Evolutionary conservation across 2,888 invertebrate genomes (phyloP), one percentile per base, ranked within the genome.

Genomic region (Eristalinus sepulchralis): DNA sequence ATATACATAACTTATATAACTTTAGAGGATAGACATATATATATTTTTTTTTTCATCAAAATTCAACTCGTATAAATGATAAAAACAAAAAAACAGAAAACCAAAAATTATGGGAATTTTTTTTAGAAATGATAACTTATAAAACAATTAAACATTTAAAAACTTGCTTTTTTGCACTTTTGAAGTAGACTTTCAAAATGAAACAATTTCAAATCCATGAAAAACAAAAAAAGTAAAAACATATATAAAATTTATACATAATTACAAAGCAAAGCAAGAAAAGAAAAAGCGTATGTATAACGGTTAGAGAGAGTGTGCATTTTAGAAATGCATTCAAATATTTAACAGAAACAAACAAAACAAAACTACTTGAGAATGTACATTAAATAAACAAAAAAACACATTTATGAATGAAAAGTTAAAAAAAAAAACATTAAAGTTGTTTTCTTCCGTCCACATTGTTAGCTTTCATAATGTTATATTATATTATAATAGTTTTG

Each of bases 361-460:
- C 27, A 59, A 80, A 53, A 39, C 64, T 63, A 79, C 59, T 66
- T 72, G 67, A 53, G 62, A 73, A 81, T 66, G 64, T 71, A 66
- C 33, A 63, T 55, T 36, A 62, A 36, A 36, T 31, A 70, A 11
- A 67, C 10, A 22, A 22, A 70, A 5, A 81, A 75, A 47, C n/a
- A 81, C 62, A 76, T 79, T 86, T 82, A 82, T 73, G 77, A 78
- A 82, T 72, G 81, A 75, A 75, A 64, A 53, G 39, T 6, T 63
- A 72, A 59, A 63, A 81, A 47, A 47, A 84, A 71, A 66, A 86
- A 86, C 83, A 86, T 90, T 90, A 90, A 91, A 90, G 90, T 90
- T 92, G 90, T 92, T 92, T 92, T 92, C 91, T 91, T 92, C 92
- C 91, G 91, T 92, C 91, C 91, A 92, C 91, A 91, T 92, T 92